Percentiles rank a stretch among this genome's conserved stretches.
phyloP scores from a whole-genome alignment of 2,888 invertebrate species.

The Andrena camellia region DNA sequence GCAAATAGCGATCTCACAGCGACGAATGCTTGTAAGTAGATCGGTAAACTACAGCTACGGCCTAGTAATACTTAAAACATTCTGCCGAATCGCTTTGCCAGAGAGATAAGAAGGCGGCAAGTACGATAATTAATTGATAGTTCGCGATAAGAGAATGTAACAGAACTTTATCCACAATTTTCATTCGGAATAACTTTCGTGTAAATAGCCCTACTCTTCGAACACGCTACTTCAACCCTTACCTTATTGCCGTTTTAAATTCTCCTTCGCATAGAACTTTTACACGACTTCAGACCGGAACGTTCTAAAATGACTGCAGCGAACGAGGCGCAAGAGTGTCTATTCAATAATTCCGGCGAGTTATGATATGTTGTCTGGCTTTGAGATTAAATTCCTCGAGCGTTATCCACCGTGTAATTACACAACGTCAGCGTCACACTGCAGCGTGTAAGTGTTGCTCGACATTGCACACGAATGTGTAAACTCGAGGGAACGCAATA shows the following conservation, averaged over 20 bases:
- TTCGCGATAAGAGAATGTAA: constrained; percentile 30
- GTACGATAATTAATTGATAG: constrained; percentile 52
- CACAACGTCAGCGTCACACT: neutral
- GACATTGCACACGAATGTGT: neutral
- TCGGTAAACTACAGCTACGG: constrained; percentile 20
- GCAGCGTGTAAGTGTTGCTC: neutral
- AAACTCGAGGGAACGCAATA: neutral
- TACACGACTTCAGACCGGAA: neutral
- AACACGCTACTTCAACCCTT: neutral
- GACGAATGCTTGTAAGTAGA: constrained; percentile 27
- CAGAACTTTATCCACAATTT: constrained; percentile 29
- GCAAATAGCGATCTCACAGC: neutral
- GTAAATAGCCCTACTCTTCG: neutral
- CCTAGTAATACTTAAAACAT: neutral
- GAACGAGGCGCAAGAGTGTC: neutral
- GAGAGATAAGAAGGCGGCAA: constrained; percentile 27
- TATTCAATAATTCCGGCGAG: constrained; percentile 10
- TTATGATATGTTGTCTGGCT: constrained; percentile 6
- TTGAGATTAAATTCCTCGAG: constrained; percentile 21
- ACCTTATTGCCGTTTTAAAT: neutral
- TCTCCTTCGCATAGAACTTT: neutral
- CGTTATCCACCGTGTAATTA: neutral
- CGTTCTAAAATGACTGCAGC: neutral
- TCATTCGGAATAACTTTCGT: constrained; percentile 20
- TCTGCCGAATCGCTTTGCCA: neutral